These are phyloP conservation scores for Chironomus striatipennis DNA, from an alignment of 1,140 invertebrate genomes.

Conservation along the genomic window DNA sequence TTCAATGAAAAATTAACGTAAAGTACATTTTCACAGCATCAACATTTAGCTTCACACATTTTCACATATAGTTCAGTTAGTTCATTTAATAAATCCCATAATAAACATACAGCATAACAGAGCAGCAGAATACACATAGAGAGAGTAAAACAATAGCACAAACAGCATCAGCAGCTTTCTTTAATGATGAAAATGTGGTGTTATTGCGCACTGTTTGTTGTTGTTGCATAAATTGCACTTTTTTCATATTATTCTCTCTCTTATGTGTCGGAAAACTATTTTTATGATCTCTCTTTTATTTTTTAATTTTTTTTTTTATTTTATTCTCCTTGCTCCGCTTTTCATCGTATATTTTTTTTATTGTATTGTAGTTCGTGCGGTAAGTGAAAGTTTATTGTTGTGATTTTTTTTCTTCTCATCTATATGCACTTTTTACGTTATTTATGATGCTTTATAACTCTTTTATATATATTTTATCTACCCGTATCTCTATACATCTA, in stretches of 20 bases:
- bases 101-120: no score
- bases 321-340: constrained; percentile 6
- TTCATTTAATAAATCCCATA: no score
- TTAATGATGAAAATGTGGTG: background rate
- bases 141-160: no score
- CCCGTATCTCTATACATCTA: no score
- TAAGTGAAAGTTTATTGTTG: constrained; percentile 14
- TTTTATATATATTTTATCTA: background rate
- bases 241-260: background rate
- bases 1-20: no score
- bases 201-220: background rate
- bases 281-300: background rate
- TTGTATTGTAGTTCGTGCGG: background rate
- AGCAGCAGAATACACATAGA: no score
- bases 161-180: background rate
- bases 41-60: no score
- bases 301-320: background rate
- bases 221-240: constrained; percentile 13
- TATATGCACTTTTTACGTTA: background rate
- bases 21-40: no score
- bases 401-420: background rate
- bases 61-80: no score
- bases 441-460: constrained; percentile 14
- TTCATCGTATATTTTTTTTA: constrained; percentile 14
- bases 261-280: background rate